Evolutionary conservation across 2,888 invertebrate genomes (phyloP), one percentile per base, ranked within the genome.

Genomic region (Mythimna loreyi): DNA sequence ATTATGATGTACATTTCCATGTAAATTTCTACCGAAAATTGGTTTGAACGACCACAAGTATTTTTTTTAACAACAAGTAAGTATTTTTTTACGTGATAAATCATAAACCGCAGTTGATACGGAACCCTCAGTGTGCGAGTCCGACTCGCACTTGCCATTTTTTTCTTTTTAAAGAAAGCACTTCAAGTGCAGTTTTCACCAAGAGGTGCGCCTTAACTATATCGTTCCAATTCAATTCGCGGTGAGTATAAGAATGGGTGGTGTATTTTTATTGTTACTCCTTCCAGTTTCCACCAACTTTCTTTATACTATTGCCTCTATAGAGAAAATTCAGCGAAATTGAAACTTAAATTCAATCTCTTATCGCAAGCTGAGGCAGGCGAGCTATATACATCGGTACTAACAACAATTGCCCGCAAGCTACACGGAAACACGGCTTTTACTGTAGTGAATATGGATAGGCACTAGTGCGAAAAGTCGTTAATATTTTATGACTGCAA

Each of bases 401-500:
- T 21, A 28, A 60, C 49, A 70, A 67, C 67, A 80, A 78, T 70
- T 65, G 75, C 62, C 59, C 64, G 62, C 62, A 66, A 75, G 62
- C 65, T 61, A 67, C 59, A 49, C 53, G 53, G 56, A 55, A 75
- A 78, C 55, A 65, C 21, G 52, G 68, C 71, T 70, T 67, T 80
- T 55, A 81, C 69, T 60, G 40, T 49, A 76, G 57, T 72, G 62
- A 55, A n/a, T 60, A 21, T 55, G 33, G 33, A 21, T 28, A 68
- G 36, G 50, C 52, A 69, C 65, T 67, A 67, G 72, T 71, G 74
- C 61, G 57, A 76, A 75, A 73, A 81, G 65, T 67, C 67, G 71
- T 83, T 78, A 80, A 81, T 80, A 73, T 82, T 83, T 77, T 75
- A 83, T 72, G 58, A 13, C 52, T 53, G 63, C 67, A 71, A 72